Percentiles rank a stretch among this genome's conserved stretches.
Evolutionary conservation across 2,797 vertebrate genomes (phyloP).

Genomic region (Philypnodon macrostomus): DNA sequence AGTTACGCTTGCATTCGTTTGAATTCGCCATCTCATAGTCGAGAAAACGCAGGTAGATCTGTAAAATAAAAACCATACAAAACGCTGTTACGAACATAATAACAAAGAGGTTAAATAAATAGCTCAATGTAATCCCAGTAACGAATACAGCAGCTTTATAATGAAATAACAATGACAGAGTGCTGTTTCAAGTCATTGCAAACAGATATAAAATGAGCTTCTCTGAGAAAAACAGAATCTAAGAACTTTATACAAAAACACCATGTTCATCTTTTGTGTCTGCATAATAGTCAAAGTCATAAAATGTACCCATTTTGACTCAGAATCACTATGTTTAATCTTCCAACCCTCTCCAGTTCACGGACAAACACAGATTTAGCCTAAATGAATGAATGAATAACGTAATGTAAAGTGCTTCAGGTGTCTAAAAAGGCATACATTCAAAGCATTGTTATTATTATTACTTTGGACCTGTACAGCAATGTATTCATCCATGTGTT

Average conservation of each 20-base stretch:
- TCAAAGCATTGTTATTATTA: too few relatives aligned
- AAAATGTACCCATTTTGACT: slow-evolving; percentile 17
- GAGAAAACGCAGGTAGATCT: slow-evolving; percentile 97
- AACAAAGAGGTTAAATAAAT: too few relatives aligned
- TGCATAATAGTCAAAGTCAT: too few relatives aligned
- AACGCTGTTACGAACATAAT: too few relatives aligned
- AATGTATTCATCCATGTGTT: too few relatives aligned
- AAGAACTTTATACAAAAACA: slow-evolving; percentile 35
- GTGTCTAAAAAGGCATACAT: too few relatives aligned
- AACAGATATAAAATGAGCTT: slow-evolving; percentile 42
- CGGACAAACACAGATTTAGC: too few relatives aligned
- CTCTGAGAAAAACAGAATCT: slow-evolving; percentile 33
- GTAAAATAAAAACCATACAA: too few relatives aligned
- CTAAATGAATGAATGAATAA: too few relatives aligned
- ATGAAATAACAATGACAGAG: slow-evolving; percentile 54
- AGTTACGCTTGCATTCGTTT: slow-evolving; percentile 98
- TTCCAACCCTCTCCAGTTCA: too few relatives aligned
- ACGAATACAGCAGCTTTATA: slow-evolving; percentile 40
- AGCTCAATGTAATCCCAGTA: slow-evolving; percentile 29
- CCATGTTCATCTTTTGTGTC: slow-evolving; percentile 27
- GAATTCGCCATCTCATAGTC: slow-evolving; percentile 99
- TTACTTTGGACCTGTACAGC: too few relatives aligned
- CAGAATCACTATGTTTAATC: not conserved
- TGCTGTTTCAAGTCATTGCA: slow-evolving; percentile 53
- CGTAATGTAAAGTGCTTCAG: too few relatives aligned